These are phyloP conservation scores for Flexamia atlantica DNA, from an alignment of 2,888 invertebrate genomes.

Conservation along the genomic window DNA sequence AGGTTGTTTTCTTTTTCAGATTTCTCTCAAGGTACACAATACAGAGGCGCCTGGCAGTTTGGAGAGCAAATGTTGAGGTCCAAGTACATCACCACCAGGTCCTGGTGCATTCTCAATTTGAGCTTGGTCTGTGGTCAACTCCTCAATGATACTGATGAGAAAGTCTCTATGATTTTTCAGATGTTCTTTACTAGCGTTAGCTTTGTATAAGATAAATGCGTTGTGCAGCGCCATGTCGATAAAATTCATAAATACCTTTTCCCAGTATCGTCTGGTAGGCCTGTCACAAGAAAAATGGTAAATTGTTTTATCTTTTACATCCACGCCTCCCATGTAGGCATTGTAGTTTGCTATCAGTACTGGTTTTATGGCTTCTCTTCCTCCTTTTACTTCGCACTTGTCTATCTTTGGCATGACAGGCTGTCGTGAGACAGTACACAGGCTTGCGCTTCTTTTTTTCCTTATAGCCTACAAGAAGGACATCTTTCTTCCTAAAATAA, in stretches of 20 bases:
- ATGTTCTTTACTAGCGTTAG: slow-evolving; percentile 16
- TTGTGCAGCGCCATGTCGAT: slow-evolving; percentile 48
- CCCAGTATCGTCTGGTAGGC: slow-evolving; percentile 55
- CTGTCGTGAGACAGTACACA: slow-evolving; percentile 33
- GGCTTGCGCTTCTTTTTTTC: slow-evolving; percentile 2
- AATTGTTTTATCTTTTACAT: slow-evolving; percentile 53
- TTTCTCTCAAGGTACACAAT: background rate
- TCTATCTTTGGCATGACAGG: slow-evolving; percentile 14
- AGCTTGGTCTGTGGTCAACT: background rate
- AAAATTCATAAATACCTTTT: slow-evolving; percentile 55
- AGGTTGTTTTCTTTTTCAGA: background rate
- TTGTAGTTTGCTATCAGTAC: slow-evolving; percentile 15
- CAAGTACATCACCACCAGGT: slow-evolving; percentile 23
- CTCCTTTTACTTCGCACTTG: slow-evolving; percentile 24
- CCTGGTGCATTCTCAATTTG: background rate
- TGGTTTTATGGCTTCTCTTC: slow-evolving; percentile 40
- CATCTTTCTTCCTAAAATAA: slow-evolving; percentile 40
- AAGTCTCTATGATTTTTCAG: slow-evolving; percentile 25
- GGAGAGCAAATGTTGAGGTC: slow-evolving; percentile 19
- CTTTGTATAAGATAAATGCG: slow-evolving; percentile 38
- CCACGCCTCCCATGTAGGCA: slow-evolving; percentile 32
- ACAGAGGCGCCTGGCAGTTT: slow-evolving; percentile 44
- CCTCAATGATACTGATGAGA: background rate
- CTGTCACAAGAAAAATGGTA: slow-evolving; percentile 51
- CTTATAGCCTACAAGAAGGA: background rate